phyloP scores from a whole-genome alignment of 2,797 vertebrate species.

The Xiphorhynchus erythropygius region DNA sequence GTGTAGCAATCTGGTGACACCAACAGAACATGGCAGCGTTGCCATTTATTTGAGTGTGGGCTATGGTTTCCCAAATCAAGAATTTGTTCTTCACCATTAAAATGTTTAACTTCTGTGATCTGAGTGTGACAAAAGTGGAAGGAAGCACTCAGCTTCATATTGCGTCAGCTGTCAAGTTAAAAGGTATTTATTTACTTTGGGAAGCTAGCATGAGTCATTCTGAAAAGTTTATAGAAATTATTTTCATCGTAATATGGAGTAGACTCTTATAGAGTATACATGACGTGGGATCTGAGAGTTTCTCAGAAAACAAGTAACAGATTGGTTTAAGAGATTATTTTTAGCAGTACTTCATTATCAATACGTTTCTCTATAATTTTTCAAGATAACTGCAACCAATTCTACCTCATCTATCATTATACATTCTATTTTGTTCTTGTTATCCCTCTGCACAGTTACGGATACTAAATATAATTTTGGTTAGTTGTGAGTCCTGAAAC shows the following conservation, averaged over 20 bases:
- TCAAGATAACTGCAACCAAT: neutral
- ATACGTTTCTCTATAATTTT: neutral
- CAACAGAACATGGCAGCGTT: neutral
- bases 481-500: neutral
- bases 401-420: neutral
- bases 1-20: neutral
- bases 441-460: neutral
- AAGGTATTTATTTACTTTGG: conserved; percentile 41
- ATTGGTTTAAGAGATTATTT: neutral
- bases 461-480: neutral
- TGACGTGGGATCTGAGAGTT: neutral
- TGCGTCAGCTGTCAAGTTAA: conserved; percentile 23
- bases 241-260: neutral
- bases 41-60: neutral
- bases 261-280: neutral
- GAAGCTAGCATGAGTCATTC: conserved; percentile 24
- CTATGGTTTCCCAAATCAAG: neutral
- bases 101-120: neutral
- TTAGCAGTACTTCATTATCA: neutral
- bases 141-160: neutral
- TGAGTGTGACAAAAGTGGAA: conserved; percentile 27
- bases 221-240: conserved; percentile 31
- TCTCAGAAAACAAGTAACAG: neutral
- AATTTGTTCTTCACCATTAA: neutral
- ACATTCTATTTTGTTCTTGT: neutral